phyloP scores from a whole-genome alignment of 1,140 invertebrate genomes.

The Popillia japonica region DNA sequence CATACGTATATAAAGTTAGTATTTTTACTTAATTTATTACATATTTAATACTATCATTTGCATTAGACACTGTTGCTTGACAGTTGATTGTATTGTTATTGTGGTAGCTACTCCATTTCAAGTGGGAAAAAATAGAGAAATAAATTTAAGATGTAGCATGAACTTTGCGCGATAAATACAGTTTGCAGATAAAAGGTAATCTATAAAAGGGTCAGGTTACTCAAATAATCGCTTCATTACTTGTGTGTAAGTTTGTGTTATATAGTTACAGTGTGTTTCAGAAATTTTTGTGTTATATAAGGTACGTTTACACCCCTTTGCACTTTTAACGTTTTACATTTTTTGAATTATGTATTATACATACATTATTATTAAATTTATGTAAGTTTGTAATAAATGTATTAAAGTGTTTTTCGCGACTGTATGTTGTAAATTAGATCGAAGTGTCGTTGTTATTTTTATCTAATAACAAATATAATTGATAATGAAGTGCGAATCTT shows the following conservation, averaged over 20 bases:
- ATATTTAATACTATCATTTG: background rate
- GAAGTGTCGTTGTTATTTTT: background rate
- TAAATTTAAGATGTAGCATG: slow-evolving; percentile 7
- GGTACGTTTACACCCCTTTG: too few relatives aligned
- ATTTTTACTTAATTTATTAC: background rate
- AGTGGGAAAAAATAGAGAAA: background rate
- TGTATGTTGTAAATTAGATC: background rate
- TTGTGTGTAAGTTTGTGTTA: background rate
- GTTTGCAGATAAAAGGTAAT: background rate
- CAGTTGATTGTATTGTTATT: slow-evolving; percentile 41
- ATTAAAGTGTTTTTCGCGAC: too few relatives aligned
- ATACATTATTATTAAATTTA: too few relatives aligned
- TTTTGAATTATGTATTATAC: too few relatives aligned
- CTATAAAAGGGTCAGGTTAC: background rate
- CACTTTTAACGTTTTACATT: too few relatives aligned
- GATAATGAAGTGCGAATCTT: background rate
- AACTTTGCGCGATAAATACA: slow-evolving; percentile 25
- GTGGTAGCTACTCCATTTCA: slow-evolving; percentile 47
- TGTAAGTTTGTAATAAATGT: too few relatives aligned
- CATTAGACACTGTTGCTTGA: too few relatives aligned
- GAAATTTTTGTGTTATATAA: background rate
- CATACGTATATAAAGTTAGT: background rate
- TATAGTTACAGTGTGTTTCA: background rate
- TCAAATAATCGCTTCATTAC: background rate
- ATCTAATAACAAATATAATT: background rate